Evolutionary conservation across 2,888 invertebrate genomes (phyloP), one percentile per base, ranked within the genome.

Genomic region (Pristionchus mayeri): DNA sequence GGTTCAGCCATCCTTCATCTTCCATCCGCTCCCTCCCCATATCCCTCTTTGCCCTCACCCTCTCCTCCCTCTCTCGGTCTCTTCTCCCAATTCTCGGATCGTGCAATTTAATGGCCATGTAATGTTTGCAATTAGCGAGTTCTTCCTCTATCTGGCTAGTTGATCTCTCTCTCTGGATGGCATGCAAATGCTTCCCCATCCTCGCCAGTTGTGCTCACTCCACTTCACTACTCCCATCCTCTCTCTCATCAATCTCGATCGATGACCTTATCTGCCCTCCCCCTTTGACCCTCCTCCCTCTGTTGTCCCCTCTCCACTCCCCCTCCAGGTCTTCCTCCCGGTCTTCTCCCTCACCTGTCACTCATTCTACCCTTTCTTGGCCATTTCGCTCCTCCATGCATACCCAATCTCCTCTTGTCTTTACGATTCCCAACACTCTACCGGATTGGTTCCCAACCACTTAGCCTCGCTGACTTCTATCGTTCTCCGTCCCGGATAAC

Each of bases 81-180:
- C 76, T 52, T 50, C 34, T 76, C 71, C n/a, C 44, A 48, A 50
- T 50, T 76, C 50, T 76, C 71, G 80, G 37, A 57, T 44, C 80
- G 57, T 57, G 40, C 37, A 57, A 80, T 40, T 78, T 78, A 50
- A 78, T 78, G 50, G 76, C 76, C 76, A 50, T 50, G 48, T 50
- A 48, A 50, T 78, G 76, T 78, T 78, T 78, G 50, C 76, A 78
- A 78, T 78, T 78, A 78, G 48, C 76, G 76, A 48, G 50, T 78
- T 50, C 50, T 78, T 6, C 34, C 50, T 78, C 71, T 71, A 71
- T 71, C 71, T 71, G 24, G n/a, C 48, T 30, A 0, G 76, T 30
- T 27, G 30, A 48, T 76, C 76, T 27, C 76, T 27, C 16, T 11
- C n/a, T 2, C 71, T 40, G 40, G 11, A 40, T 71, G 71, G 40